Conservation (phyloP, 1,140 invertebrate species). For the Hesperophylax magnus region DNA sequence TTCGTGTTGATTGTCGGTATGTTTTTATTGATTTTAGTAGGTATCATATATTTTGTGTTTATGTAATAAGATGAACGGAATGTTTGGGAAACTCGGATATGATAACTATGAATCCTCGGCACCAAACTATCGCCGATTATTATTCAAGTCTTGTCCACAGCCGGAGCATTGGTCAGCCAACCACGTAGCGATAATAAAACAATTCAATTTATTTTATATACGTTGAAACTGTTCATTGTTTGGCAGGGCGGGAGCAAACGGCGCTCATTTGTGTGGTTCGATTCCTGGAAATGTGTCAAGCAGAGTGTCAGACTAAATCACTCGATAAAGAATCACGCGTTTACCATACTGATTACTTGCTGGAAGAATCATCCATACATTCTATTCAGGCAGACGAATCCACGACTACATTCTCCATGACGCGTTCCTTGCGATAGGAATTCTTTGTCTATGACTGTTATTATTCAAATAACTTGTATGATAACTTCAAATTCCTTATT, state of each 20-base stretch:
- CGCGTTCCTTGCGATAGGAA: background rate
- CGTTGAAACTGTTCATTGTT: slow-evolving; percentile 56
- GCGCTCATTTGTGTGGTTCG: slow-evolving; percentile 36
- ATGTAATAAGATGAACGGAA: no score
- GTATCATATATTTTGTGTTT: no score
- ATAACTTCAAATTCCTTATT: no score
- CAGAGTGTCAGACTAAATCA: slow-evolving; percentile 49
- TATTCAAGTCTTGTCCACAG: slow-evolving; percentile 37
- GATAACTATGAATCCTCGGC: slow-evolving; percentile 18
- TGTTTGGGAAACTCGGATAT: slow-evolving; percentile 32
- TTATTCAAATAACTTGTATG: no score
- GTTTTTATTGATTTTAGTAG: no score
- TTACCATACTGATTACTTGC: slow-evolving; percentile 29
- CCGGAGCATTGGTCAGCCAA: slow-evolving; percentile 53
- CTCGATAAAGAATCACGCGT: slow-evolving; percentile 29
- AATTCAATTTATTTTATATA: slow-evolving; percentile 59
- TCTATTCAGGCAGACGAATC: background rate
- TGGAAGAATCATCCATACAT: background rate
- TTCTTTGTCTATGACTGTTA: no score
- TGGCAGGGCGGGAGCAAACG: slow-evolving; percentile 22
- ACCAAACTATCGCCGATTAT: slow-evolving; percentile 46
- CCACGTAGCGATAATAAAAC: slow-evolving; percentile 57
- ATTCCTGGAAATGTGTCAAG: slow-evolving; percentile 53
- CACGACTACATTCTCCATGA: background rate
- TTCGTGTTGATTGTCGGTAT: no score